Evolutionary conservation across 2,888 invertebrate genomes (phyloP), one percentile per base, ranked within the genome.

Genomic region (Eupithecia vulgata): DNA sequence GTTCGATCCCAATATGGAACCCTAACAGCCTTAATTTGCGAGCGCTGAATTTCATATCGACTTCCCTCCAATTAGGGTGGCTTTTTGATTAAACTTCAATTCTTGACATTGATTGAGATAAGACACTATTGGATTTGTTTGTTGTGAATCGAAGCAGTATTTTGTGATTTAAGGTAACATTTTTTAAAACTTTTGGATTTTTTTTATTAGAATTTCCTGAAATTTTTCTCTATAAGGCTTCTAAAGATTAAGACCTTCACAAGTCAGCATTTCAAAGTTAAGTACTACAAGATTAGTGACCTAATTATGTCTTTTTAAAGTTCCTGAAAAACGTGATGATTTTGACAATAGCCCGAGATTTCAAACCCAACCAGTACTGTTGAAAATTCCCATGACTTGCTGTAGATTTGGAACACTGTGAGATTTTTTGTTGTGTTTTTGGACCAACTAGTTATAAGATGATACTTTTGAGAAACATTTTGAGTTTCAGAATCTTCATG

Each of bases 1-100:
- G 83, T 87, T 88, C 87, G 86, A 87, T 88, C 82, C 79, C 62
- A 57, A 57, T 57, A 57, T 70, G 57, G 64, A 72, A 72, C 57
- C 70, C 72, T 72, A 57, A 70, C 72, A 64, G 70, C 75, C 75
- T 74, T 75, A 72, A 75, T 72, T 75, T 75, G 75, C 71, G 71
- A 57, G 57, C 74, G 74, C 70, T 75, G 75, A 75, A 75, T 75
- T 72, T 75, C 75, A 75, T 72, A 75, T 75, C 75, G 75, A 70
- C 72, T 75, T 72, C 72, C 71, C 40, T 71, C 72, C 75, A 72
- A 72, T 75, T 72, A 72, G 67, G 34, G 61, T 64, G 70, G 67
- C 65, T 57, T 72, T 69, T 69, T 75, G 75, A 75, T 75, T 75
- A 75, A 70, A 75, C 61, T 75, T 72, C 65, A 66, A 72, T 71